Percentiles rank a stretch among this genome's conserved stretches.
Evolutionary conservation across 2,113 vertebrate genomes (phyloP).

Genomic region (Prunella himalayana): DNA sequence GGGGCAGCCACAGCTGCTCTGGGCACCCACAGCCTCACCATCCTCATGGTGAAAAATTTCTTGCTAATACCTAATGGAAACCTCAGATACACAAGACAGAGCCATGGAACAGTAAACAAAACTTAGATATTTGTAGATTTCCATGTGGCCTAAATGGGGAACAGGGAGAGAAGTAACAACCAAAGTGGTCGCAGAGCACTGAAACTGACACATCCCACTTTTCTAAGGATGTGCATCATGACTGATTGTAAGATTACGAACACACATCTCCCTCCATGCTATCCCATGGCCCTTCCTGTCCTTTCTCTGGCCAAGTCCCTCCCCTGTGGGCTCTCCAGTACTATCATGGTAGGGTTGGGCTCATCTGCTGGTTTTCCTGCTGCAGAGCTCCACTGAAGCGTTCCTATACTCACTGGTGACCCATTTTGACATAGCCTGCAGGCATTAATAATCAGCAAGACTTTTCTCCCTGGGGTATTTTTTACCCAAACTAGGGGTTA

Average conservation of each 20-base stretch:
- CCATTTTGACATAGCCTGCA: not conserved
- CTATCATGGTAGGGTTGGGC: not conserved
- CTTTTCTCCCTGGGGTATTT: not conserved
- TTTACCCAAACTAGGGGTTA: slow-evolving; percentile 1
- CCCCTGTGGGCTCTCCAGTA: not conserved
- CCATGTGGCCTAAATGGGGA: not conserved
- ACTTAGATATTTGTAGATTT: not conserved
- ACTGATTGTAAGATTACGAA: not conserved
- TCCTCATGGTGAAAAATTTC: not conserved
- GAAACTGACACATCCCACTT: not conserved
- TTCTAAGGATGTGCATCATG: not conserved
- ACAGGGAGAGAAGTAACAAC: not conserved
- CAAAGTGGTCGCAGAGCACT: rapidly evolving
- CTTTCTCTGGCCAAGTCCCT: not conserved
- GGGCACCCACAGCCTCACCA: rapidly evolving
- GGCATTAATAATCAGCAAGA: not conserved
- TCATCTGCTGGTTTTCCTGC: not conserved
- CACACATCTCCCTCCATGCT: not conserved
- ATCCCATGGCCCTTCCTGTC: not conserved
- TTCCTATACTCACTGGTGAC: not conserved
- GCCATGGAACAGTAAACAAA: not conserved
- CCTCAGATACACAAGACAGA: not conserved
- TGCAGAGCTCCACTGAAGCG: not conserved
- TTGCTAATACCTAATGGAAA: not conserved
- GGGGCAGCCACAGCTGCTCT: not conserved